Base-by-base conservation (phyloP, 2,797 vertebrate genomes). In the Leptodactylus fallax region DNA sequence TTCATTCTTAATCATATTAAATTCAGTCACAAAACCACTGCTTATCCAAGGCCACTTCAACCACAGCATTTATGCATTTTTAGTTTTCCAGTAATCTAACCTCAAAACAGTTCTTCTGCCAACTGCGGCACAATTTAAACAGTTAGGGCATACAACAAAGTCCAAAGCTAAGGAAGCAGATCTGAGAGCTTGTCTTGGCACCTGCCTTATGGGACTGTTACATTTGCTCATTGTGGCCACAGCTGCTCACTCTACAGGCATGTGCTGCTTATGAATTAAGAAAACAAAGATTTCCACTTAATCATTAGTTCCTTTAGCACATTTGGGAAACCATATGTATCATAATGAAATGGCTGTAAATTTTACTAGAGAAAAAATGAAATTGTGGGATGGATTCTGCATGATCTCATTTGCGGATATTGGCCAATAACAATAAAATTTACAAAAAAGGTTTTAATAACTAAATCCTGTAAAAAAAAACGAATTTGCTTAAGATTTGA, bases 121-220 rank as follows among this genome's bases (percentile, higher is more conserved):
- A 91, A 88, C 84, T 88, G 85, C 89, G 86, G 71, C 72, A 90
- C 90, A 91, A 87, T 92, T 93, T 92, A 91, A 91, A 91, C 91
- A 92, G 92, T 92, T 91, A 92, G 91, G 81, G 61, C 89, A 91
- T 74, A 23, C 85, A 91, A 90, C 90, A 91, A 92, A 90, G 91
- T 91, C 91, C 87, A 71, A 86, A 87, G 87, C 89, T 91, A 91
- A 90, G 90, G 92, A 92, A 92, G 92, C 90, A 91, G 90, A 91
- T 90, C 90, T 92, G 91, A 92, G 90, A 49, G 85, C 69, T 90
- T 90, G 90, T 90, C 84, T 85, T 93, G 92, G 92, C 91, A 94
- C 90, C 91, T 91, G 56, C 0, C 63, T 85, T 85, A 88, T 82
- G 49, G 86, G 71, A 61, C 90, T 90, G 91, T 91, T 91, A 93